phyloP scores from a whole-genome alignment of 2,888 invertebrate genomes.

The Perizoma affinitatum region DNA sequence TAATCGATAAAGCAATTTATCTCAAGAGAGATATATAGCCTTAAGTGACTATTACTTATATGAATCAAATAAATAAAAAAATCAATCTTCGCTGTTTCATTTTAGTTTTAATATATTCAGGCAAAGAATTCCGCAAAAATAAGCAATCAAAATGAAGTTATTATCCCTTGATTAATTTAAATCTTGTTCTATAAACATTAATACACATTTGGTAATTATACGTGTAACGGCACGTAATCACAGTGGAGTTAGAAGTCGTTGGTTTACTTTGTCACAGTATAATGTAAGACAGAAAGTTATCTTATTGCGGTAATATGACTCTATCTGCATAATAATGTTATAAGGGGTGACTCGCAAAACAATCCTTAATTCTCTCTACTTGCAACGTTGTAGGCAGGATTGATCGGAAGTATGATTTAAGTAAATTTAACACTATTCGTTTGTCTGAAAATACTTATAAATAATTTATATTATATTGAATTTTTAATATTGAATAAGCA shows the following conservation, averaged over 20 bases:
- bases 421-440: too few relatives aligned
- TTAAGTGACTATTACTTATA: conserved; percentile 14
- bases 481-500: too few relatives aligned
- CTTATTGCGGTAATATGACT: background rate
- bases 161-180: conserved; percentile 63
- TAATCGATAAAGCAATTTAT: conserved; percentile 5
- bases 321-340: too few relatives aligned
- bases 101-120: conserved; percentile 2
- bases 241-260: conserved; percentile 38
- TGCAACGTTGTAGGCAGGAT: too few relatives aligned
- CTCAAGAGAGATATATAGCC: conserved; percentile 15
- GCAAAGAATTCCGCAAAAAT: conserved; percentile 42
- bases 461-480: too few relatives aligned
- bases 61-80: conserved; percentile 35
- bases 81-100: conserved; percentile 29
- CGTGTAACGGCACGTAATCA: conserved; percentile 55
- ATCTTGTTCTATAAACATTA: conserved; percentile 60
- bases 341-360: too few relatives aligned
- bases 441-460: too few relatives aligned
- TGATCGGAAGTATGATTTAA: too few relatives aligned
- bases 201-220: conserved; percentile 67
- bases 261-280: conserved; percentile 40
- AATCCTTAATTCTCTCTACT: too few relatives aligned
- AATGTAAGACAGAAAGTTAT: conserved; percentile 20
- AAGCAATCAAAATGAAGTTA: conserved; percentile 57